Base-by-base conservation (phyloP, 2,797 vertebrate species). In the Caiman crocodilus region DNA sequence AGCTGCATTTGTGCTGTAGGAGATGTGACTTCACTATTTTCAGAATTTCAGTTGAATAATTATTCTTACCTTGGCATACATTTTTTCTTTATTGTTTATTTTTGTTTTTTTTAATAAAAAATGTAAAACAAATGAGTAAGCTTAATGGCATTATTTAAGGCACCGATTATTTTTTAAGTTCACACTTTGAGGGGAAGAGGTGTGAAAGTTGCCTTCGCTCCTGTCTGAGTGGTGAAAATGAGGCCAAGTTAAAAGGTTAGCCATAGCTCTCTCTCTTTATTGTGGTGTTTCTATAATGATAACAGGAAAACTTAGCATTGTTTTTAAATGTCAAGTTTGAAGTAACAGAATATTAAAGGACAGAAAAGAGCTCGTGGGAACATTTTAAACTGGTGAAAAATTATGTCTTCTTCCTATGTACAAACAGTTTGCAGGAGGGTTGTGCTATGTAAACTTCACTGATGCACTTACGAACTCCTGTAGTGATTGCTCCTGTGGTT, bases 401-500 rank as follows among this genome's bases (percentile, higher is more conserved):
- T 5, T 69, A 65, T 85, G 50, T 59, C 30, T 59, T 88, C 30
- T 60, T 4, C 25, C 73, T 0, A 1, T 3, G 32, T 30, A 1
- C 8, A 1, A 42, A 3, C 25, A 21, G 42, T 88, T 86, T 26
- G 17, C 21, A 59, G n/a, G 0, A 75, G 1, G 21, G 21, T n/a
- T 85, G 0, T 17, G 78, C 13, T 8, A 21, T 13, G 23, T 8
- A 4, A 71, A 25, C 23, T 35, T 2, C 59, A n/a, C 28, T 61
- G 28, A 26, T 76, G 23, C 7, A 14, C 28, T 12, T 55, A 71
- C 17, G 42, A 73, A 74, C 50, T 50, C 21, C 13, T 1, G 12
- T 78, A 25, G 14, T 42, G 28, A 28, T 4, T 20, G 55, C 26
- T 63, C 23, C 67, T 4, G 21, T 79, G 0, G 0, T 21, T 1